Conservation (phyloP, 2,797 vertebrate genomes). For the Lagorchestes hirsutus region DNA sequence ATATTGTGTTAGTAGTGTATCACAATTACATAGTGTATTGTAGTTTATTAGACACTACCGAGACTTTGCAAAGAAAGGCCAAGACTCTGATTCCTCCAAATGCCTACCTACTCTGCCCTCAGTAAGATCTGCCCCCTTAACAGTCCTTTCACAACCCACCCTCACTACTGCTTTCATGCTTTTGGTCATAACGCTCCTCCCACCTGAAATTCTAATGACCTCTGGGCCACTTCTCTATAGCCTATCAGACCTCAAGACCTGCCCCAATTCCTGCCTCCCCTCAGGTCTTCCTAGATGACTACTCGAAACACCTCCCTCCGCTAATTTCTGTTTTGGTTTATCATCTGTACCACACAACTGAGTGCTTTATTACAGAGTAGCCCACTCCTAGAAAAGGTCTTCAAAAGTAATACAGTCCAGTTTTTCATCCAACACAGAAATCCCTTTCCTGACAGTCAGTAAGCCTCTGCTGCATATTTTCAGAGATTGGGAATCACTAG, state of each 20-base stretch:
- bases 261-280: constrained; percentile 1
- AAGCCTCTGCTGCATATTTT: constrained; percentile 30
- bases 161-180: neutral
- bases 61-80: neutral
- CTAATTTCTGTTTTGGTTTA: constrained; percentile 54
- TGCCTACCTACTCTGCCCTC: neutral
- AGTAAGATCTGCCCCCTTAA: neutral
- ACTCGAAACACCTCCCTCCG: constrained; percentile 27
- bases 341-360: constrained; percentile 5
- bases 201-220: constrained; percentile 16
- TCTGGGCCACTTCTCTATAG: neutral
- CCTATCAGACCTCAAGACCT: constrained; percentile 21
- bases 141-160: neutral
- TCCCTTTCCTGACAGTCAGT: constrained; percentile 17
- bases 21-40: neutral
- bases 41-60: constrained; percentile 38
- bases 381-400: neutral
- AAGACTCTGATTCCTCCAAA: neutral
- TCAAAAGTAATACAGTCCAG: constrained; percentile 29
- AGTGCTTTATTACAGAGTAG: constrained; percentile 43
- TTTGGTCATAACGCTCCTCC: neutral
- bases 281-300: constrained; percentile 26
- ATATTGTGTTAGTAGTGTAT: neutral
- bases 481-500: constrained; percentile 54
- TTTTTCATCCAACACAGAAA: constrained; percentile 23